Evolutionary conservation across 2,113 vertebrate genomes (phyloP).

Genomic region (Aptenodytes patagonicus): DNA sequence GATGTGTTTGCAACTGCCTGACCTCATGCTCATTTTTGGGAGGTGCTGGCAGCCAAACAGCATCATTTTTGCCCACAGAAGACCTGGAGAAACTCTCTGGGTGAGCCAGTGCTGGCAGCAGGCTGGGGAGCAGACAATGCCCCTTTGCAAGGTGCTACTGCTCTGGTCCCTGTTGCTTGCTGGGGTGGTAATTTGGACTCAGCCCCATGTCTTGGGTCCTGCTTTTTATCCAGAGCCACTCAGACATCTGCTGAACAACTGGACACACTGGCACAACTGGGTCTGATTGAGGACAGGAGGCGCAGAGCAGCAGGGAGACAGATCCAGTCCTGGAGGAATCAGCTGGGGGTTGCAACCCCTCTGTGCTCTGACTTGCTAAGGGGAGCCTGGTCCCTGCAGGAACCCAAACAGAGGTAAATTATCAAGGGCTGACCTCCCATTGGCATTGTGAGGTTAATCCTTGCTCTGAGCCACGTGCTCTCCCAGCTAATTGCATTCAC

Average conservation of each 20-base stretch:
- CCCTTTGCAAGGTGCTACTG: background rate
- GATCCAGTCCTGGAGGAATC: background rate
- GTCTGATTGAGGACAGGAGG: background rate
- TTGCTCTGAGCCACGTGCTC: background rate
- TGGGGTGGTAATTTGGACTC: background rate
- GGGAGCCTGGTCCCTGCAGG: background rate
- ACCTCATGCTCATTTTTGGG: background rate
- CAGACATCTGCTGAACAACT: background rate
- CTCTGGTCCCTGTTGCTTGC: background rate
- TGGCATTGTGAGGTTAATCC: background rate
- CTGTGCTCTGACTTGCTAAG: background rate
- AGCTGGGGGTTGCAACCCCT: background rate
- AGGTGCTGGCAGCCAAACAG: background rate
- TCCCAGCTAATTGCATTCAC: background rate
- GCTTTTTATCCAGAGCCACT: background rate
- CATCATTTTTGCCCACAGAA: background rate
- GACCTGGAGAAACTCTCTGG: background rate
- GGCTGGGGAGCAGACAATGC: background rate
- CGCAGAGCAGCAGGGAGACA: background rate
- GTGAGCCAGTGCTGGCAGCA: background rate
- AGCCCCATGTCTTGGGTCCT: background rate
- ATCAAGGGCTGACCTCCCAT: background rate
- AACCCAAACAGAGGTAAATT: background rate
- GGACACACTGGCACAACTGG: fast-evolving
- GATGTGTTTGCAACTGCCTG: background rate